phyloP scores from a whole-genome alignment of 2,888 invertebrate species.

The Caenorhabditis macrosperma region DNA sequence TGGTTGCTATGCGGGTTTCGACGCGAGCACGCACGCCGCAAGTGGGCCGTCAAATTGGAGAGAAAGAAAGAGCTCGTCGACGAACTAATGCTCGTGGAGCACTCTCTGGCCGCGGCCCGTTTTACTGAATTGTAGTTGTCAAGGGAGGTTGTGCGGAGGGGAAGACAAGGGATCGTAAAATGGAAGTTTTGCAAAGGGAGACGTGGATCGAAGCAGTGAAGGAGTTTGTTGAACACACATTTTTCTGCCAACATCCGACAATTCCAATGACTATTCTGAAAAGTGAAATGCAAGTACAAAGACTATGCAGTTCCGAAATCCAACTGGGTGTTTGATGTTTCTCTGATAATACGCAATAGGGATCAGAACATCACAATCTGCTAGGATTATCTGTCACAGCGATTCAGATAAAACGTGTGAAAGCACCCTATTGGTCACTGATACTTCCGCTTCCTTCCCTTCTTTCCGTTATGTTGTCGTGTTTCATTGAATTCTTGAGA shows the following conservation, averaged over 20 bases:
- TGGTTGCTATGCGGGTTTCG: constrained; percentile 56
- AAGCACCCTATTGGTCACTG: neutral
- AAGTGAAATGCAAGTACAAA: neutral
- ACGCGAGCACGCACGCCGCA: constrained; percentile 46
- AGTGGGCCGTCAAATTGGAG: constrained; percentile 47
- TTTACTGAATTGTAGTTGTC: constrained; percentile 45
- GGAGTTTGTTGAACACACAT: constrained; percentile 5
- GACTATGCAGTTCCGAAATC: neutral
- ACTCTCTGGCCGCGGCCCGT: neutral
- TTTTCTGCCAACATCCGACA: neutral
- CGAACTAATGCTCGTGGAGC: constrained; percentile 50
- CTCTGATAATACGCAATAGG: neutral
- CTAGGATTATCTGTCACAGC: neutral
- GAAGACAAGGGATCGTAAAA: neutral
- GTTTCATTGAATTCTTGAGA: too few species aligned
- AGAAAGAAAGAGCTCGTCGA: constrained; percentile 11
- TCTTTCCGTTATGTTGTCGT: neutral
- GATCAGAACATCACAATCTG: too few species aligned
- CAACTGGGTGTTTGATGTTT: neutral
- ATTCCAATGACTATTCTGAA: neutral
- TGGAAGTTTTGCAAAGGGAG: constrained; percentile 1
- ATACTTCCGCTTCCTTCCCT: neutral
- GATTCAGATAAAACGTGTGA: neutral
- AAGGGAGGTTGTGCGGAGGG: constrained; percentile 17
- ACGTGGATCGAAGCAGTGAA: neutral